These are phyloP conservation scores for Marmota flaviventris DNA, from an alignment of 2,113 vertebrate genomes.

Conservation along the genomic window DNA sequence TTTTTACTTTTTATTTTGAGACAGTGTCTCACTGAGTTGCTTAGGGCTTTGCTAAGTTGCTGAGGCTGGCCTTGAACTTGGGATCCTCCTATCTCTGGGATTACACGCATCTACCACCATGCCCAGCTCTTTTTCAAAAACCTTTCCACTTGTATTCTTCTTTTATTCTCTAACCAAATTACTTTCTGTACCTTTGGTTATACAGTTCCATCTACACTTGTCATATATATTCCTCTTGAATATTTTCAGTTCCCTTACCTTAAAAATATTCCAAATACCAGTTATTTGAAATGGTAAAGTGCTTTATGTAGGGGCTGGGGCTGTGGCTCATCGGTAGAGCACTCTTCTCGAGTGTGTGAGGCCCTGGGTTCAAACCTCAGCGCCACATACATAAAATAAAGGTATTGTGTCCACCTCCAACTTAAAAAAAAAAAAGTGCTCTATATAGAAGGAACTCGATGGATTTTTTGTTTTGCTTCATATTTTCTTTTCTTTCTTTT, in stretches of 20 bases:
- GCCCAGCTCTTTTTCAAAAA: neutral
- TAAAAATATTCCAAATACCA: neutral
- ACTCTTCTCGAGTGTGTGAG: no score
- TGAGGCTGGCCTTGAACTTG: no score
- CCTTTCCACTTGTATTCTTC: neutral
- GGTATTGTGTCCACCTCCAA: no score
- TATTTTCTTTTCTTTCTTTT: no score
- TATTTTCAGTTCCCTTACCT: constrained; percentile 38
- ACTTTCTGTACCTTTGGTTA: neutral
- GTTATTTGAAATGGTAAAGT: constrained; percentile 7
- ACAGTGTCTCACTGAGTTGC: no score
- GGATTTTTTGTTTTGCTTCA: neutral
- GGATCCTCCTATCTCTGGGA: no score
- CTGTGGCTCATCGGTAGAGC: no score
- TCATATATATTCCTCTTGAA: neutral
- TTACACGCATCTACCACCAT: no score
- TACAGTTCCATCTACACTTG: neutral
- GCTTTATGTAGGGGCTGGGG: neutral
- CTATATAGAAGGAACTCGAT: constrained; percentile 4
- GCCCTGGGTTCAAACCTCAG: no score
- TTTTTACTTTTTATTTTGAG: neutral
- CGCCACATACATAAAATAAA: no score
- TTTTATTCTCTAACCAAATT: constrained; percentile 47
- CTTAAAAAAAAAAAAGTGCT: no score
- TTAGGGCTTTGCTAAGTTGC: no score